A percentile compares a stretch with the other conserved stretches of the same genome.
phyloP scores from a whole-genome alignment of 2,113 vertebrate genomes.

The Petroica traversi region DNA sequence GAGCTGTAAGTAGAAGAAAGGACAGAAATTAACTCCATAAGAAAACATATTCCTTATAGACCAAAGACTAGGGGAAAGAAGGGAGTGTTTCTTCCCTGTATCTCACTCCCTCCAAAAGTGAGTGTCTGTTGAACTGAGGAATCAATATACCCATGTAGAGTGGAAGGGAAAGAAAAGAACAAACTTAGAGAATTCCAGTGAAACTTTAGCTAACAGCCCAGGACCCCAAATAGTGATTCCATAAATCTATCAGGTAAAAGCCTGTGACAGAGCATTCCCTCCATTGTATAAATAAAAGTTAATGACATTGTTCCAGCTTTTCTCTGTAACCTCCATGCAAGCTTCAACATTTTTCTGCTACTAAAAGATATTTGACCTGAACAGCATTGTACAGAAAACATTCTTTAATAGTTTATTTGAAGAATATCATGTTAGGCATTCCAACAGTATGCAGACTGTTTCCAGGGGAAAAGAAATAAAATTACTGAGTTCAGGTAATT shows the following conservation, averaged over 20 bases:
- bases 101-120: neutral
- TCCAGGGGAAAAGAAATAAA: neutral
- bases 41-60: neutral
- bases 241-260: neutral
- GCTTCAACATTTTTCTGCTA: neutral
- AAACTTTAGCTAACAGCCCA: neutral
- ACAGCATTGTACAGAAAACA: neutral
- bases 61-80: neutral
- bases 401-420: neutral
- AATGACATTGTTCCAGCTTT: neutral
- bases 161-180: neutral
- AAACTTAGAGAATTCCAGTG: neutral
- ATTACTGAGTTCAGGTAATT: neutral
- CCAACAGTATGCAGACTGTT: neutral
- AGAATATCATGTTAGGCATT: neutral
- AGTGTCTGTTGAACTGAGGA: neutral
- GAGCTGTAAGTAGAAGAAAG: constrained; percentile 75
- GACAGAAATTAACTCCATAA: neutral
- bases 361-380: neutral
- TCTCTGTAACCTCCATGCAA: neutral
- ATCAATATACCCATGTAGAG: neutral
- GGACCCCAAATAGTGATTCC: neutral
- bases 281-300: neutral
- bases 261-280: neutral
- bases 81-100: neutral